A percentile compares a stretch with the other conserved stretches of the same genome.
Evolutionary conservation across 2,888 invertebrate species (phyloP).

Genomic region (Cryptus viduatorius): DNA sequence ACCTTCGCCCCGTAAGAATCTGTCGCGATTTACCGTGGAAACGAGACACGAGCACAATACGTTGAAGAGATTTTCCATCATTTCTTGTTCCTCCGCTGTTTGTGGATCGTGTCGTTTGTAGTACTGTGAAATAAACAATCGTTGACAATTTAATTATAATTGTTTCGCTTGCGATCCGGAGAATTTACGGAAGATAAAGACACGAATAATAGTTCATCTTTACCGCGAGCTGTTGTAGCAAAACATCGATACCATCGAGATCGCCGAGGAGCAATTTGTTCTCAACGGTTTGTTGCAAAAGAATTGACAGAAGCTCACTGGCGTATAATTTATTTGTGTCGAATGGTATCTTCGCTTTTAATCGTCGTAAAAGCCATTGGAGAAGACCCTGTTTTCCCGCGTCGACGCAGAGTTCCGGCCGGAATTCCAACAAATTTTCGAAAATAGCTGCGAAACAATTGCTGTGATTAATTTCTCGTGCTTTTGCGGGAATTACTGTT

Average conservation of each 20-base stretch:
- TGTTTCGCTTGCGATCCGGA: neutral
- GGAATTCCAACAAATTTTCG: slow-evolving; percentile 97
- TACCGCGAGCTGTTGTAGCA: slow-evolving; percentile 97
- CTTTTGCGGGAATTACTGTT: neutral
- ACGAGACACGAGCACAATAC: slow-evolving; percentile 97
- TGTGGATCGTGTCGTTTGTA: slow-evolving; percentile 98
- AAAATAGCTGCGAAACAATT: slow-evolving; percentile 89
- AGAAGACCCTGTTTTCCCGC: slow-evolving; percentile 96
- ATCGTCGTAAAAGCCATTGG: slow-evolving; percentile 95
- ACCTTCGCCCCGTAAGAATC: slow-evolving; percentile 98
- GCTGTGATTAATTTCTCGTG: neutral
- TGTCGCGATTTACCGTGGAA: slow-evolving; percentile 94
- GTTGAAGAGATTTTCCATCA: slow-evolving; percentile 99
- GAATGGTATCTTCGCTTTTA: slow-evolving; percentile 95
- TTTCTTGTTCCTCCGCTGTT: slow-evolving; percentile 97
- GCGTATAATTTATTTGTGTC: slow-evolving; percentile 98
- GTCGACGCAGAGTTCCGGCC: slow-evolving; percentile 93
- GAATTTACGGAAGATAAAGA: too few species aligned
- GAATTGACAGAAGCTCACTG: slow-evolving; percentile 97
- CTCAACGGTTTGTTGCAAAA: slow-evolving; percentile 95
- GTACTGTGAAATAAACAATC: slow-evolving; percentile 86
- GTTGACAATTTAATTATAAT: neutral
- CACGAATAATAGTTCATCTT: slow-evolving; percentile 70
- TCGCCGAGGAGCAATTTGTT: slow-evolving; percentile 94
- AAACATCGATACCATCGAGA: slow-evolving; percentile 97